phyloP scores from a whole-genome alignment of 2,113 vertebrate genomes.

The Galemys pyrenaicus region DNA sequence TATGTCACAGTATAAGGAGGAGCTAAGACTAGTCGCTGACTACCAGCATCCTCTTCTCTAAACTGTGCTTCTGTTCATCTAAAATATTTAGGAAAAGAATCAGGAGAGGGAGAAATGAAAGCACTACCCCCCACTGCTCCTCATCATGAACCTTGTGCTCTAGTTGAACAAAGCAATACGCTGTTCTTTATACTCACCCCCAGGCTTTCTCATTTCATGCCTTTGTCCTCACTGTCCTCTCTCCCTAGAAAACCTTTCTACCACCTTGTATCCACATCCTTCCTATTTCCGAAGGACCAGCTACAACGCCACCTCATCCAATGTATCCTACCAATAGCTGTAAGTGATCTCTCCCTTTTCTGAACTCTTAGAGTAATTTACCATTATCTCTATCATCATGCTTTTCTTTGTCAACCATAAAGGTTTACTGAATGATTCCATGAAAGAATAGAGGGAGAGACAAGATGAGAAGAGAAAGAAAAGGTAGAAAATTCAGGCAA shows the following conservation, averaged over 20 bases:
- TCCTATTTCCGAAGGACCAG: constrained; percentile 37
- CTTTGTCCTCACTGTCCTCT: constrained; percentile 55
- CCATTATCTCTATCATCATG: not conserved
- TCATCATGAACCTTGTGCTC: constrained; percentile 42
- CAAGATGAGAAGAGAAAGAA: not conserved
- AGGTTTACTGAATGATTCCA: not conserved
- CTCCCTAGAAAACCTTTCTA: constrained; percentile 63
- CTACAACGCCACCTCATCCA: constrained; percentile 25
- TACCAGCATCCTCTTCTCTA: constrained; percentile 28
- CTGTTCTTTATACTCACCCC: constrained; percentile 53
- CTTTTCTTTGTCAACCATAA: constrained; percentile 28
- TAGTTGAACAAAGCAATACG: constrained; percentile 51
- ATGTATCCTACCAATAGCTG: not conserved
- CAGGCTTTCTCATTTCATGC: constrained; percentile 62
- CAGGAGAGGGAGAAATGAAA: constrained; percentile 70
- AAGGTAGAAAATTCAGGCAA: constrained; percentile 1
- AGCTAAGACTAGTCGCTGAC: not conserved
- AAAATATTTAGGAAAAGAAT: constrained; percentile 73
- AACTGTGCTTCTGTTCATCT: constrained; percentile 57
- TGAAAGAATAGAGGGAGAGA: not conserved
- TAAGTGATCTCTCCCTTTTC: not conserved
- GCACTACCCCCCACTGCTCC: constrained; percentile 37
- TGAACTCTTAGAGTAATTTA: not conserved
- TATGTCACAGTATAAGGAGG: not conserved
- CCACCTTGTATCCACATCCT: constrained; percentile 41